Conservation (phyloP, 2,113 vertebrate species). For the Tursiops truncatus region DNA sequence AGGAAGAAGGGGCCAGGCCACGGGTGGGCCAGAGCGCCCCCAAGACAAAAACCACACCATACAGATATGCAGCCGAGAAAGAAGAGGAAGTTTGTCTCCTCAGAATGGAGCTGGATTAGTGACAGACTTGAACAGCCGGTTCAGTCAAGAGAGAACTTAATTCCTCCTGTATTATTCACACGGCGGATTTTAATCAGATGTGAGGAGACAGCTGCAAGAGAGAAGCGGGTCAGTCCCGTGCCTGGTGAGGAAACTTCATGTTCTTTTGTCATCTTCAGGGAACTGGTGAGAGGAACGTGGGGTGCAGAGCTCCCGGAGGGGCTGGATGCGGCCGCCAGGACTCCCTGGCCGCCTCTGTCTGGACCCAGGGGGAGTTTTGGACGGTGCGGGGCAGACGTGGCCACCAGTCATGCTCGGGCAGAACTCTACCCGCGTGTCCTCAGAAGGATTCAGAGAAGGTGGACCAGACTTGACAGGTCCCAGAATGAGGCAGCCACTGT, state of each 20-base stretch:
- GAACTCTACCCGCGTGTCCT: not conserved
- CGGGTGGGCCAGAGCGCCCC: not conserved
- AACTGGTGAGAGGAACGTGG: not conserved
- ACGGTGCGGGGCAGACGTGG: accelerated
- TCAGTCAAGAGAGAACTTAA: conserved; percentile 48
- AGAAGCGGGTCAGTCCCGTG: not conserved
- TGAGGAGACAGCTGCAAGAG: conserved; percentile 65
- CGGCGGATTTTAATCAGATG: conserved; percentile 18
- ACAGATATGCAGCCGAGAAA: not conserved
- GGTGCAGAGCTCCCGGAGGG: not conserved
- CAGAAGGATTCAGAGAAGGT: not conserved
- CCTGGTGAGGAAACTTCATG: not conserved
- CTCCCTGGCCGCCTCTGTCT: not conserved
- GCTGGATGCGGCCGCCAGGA: not conserved
- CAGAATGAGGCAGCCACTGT: not conserved
- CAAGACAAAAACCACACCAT: not conserved
- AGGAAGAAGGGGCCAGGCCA: not conserved
- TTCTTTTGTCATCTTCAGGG: not conserved
- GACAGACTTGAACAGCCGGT: not conserved
- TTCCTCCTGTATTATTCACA: conserved; percentile 34
- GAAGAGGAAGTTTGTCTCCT: not conserved
- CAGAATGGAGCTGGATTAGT: not conserved
- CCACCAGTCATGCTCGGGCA: not conserved
- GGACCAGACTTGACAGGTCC: not conserved
- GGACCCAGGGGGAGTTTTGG: not conserved